Percentiles rank a stretch among this genome's conserved stretches.
These are phyloP conservation scores for Bovichtus diacanthus DNA, from an alignment of 2,797 vertebrate species.

Conservation along the genomic window DNA sequence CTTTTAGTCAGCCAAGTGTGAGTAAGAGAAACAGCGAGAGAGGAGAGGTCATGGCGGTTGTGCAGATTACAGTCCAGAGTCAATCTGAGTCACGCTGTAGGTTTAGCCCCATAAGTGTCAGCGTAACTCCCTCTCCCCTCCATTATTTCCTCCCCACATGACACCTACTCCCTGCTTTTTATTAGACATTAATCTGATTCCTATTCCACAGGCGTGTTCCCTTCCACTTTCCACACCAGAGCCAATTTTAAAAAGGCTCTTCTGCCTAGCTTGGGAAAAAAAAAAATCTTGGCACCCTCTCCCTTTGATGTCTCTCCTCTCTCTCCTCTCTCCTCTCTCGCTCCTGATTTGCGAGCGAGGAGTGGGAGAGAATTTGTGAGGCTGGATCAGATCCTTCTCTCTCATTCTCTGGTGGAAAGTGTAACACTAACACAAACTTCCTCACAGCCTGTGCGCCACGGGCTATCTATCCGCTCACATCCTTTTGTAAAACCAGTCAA, in stretches of 20 bases:
- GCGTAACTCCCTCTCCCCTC: not conserved
- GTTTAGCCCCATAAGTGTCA: conserved; percentile 30
- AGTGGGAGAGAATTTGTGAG: conserved; percentile 25
- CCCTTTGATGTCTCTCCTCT: conserved; percentile 75
- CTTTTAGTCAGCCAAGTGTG: conserved; percentile 53
- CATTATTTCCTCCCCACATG: conserved; percentile 30
- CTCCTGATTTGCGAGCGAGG: conserved; percentile 44
- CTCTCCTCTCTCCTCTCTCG: conserved; percentile 48
- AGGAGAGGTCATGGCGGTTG: conserved; percentile 31
- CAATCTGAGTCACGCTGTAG: conserved; percentile 45
- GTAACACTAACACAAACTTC: conserved; percentile 45
- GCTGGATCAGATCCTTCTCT: not conserved
- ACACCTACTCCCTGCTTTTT: conserved; percentile 35
- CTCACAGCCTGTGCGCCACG: conserved; percentile 1
- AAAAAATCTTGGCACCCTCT: conserved; percentile 41
- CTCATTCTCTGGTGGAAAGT: conserved; percentile 17
- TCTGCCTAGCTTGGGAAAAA: conserved; percentile 28
- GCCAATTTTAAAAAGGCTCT: conserved; percentile 42
- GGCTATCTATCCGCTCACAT: not conserved
- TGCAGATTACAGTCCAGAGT: conserved; percentile 47
- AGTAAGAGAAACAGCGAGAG: not conserved
- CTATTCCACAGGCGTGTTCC: conserved; percentile 42
- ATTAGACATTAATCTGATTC: conserved; percentile 44
- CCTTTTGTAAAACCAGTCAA: conserved; percentile 5
- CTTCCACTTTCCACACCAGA: conserved; percentile 43